A percentile compares a stretch with the other conserved stretches of the same genome.
phyloP scores from a whole-genome alignment of 2,797 vertebrate species.

The Intellagama lesueurii region DNA sequence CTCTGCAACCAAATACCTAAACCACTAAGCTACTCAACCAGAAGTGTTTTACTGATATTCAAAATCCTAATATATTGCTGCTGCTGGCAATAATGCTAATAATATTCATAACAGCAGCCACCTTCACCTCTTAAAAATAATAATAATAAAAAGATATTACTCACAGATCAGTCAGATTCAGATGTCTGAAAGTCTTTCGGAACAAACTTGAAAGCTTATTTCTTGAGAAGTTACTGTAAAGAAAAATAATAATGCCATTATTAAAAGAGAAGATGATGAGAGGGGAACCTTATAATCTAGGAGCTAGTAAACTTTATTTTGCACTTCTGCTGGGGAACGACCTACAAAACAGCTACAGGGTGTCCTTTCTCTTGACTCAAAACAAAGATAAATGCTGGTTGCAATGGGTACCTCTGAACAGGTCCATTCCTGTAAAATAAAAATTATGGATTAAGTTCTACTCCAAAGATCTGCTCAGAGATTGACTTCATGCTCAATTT shows the following conservation, averaged over 20 bases:
- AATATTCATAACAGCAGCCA: not conserved
- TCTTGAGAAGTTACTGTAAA: conserved; percentile 93
- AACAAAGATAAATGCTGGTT: conserved; percentile 44
- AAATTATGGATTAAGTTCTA: conserved; percentile 56
- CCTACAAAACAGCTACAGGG: conserved; percentile 20
- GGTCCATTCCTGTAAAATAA: conserved; percentile 39
- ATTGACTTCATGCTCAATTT: conserved; percentile 70
- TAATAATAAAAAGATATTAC: conserved; percentile 73
- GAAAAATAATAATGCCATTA: conserved; percentile 65
- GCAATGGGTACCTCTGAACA: conserved; percentile 48
- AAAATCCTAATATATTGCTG: not conserved
- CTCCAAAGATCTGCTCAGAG: conserved; percentile 67
- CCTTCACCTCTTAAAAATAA: not conserved
- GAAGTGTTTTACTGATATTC: not conserved
- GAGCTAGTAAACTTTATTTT: conserved; percentile 21
- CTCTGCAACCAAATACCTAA: too few species aligned
- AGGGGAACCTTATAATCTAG: not conserved
- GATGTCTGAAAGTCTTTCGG: conserved; percentile 91
- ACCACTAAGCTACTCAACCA: too few species aligned
- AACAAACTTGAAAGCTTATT: conserved; percentile 94
- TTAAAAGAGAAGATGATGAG: conserved; percentile 35
- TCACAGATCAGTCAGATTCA: conserved; percentile 96
- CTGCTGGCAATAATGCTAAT: not conserved
- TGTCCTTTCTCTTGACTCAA: conserved; percentile 31
- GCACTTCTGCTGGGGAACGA: not conserved